Evolutionary conservation across 2,888 invertebrate genomes (phyloP), one percentile per base, ranked within the genome.

Genomic region (Deladenus siricidicola): DNA sequence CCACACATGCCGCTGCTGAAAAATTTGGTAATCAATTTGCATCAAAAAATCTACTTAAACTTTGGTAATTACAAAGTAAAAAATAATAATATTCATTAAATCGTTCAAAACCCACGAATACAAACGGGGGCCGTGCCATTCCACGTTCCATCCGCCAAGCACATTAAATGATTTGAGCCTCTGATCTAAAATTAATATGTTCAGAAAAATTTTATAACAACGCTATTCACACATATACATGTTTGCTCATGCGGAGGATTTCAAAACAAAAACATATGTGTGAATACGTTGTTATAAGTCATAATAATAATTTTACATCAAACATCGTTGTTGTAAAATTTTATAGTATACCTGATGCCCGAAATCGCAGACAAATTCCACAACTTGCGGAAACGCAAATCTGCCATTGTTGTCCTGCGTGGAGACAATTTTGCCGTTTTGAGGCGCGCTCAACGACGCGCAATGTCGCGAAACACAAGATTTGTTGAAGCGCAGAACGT

Each of bases 71-170:
- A n/a, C n/a, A n/a, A n/a, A n/a, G n/a, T n/a, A n/a, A n/a, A n/a
- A n/a, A n/a, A n/a, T n/a, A n/a, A n/a, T n/a, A n/a, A n/a, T n/a
- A n/a, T n/a, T n/a, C n/a, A n/a, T n/a, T n/a, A n/a, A n/a, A n/a
- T n/a, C n/a, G n/a, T n/a, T n/a, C n/a, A n/a, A n/a, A n/a, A 83
- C 86, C 85, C 84, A 91, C 91, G 89, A 84, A 89, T 87, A 81
- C 94, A 96, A 80, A 88, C 88, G 3, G 96, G 94, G 45, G 88
- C 86, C 4, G 89, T 87, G 71, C 90, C 90, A 79, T 92, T 91
- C 96, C 94, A 96, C 34, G 85, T 85, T 51, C 94, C 94, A 78
- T 87, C 87, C 3, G 89, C 88, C 1, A 88, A 87, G 80, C 94
- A 96, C 57, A 89, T 84, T 21, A 94, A 82, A 4, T 88, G 86